Conservation (phyloP, 2,888 invertebrate genomes). For the Oxytorus armatus region DNA sequence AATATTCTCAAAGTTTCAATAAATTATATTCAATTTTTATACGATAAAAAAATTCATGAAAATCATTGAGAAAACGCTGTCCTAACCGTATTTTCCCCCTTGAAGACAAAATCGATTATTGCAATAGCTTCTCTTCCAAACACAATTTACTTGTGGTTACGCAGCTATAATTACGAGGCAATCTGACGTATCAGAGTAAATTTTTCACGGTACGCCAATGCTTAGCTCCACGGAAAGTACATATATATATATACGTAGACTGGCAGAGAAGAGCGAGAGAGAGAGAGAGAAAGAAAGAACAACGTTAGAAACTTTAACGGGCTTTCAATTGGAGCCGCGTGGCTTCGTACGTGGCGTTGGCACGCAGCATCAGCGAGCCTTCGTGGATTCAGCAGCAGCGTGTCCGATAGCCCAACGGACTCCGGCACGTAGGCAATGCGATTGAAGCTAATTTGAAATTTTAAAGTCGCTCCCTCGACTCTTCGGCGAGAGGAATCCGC, state of each 20-base stretch:
- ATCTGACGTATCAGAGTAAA: constrained; percentile 34
- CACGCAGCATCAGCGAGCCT: constrained; percentile 47
- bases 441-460: constrained; percentile 83
- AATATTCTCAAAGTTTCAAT: no score
- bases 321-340: constrained; percentile 66
- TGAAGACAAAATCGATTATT: constrained; percentile 8
- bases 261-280: constrained; percentile 4
- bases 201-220: constrained; percentile 65
- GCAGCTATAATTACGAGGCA: constrained; percentile 48
- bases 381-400: constrained; percentile 42
- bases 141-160: constrained; percentile 43
- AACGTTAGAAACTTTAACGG: constrained; percentile 67
- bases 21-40: no score
- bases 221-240: constrained; percentile 37
- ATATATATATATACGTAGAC: constrained; percentile 22
- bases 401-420: constrained; percentile 54
- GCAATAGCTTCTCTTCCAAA: constrained; percentile 22
- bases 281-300: no score
- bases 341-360: constrained; percentile 63
- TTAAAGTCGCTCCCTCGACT: constrained; percentile 71
- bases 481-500: constrained; percentile 56
- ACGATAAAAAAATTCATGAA: no score
- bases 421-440: constrained; percentile 78
- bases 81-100: constrained; percentile 4
- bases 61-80: background rate